Base-by-base conservation (phyloP, 2,888 invertebrate genomes). In the Buathra laborator region DNA sequence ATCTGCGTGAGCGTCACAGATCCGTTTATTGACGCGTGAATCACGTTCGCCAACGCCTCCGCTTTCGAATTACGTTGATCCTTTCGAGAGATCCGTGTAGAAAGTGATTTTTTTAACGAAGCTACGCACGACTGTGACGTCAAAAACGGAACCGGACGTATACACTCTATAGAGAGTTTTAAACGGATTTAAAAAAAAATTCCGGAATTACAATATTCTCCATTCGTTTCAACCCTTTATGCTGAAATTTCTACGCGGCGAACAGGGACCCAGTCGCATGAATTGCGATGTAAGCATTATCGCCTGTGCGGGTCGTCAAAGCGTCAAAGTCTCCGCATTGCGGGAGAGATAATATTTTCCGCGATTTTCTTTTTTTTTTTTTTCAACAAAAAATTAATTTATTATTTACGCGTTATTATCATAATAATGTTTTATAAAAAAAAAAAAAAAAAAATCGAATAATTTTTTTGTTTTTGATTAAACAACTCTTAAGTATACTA, bases 81-180 rank as follows among this genome's bases (percentile, higher is more conserved):
- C 14, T 78, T 74, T 56, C 53, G 53, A 62, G 53, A 64, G 67
- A 84, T 85, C 84, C 83, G 86, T 84, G 86, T 87, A 83, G 86
- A 84, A 87, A 87, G 86, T 81, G 83, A 86, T 88, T 81, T 82
- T 16, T 66, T 79, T 53, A 51, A 71, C 64, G 44, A 32, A 66
- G 51, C 78, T 70, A 37, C 71, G 66, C 19, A 12, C n/a, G 16
- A 10, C 29, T 46, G 74, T 68, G 68, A 68, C 37, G 16, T 56
- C 44, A 48, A 9, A 9, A 70, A 74, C 67, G 75, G 78, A 89
- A 86, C 87, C 88, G 87, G 88, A 89, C 86, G 62, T 75, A 66
- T 24, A 48, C 83, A 14, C 14, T 7, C 10, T 19, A 19, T 19
- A 10, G 53, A 53, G 19, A 53, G 16, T 53, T 53, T 53, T 53